These are phyloP conservation scores for Anolis carolinensis DNA, from an alignment of 2,113 vertebrate species.

Conservation along the genomic window DNA sequence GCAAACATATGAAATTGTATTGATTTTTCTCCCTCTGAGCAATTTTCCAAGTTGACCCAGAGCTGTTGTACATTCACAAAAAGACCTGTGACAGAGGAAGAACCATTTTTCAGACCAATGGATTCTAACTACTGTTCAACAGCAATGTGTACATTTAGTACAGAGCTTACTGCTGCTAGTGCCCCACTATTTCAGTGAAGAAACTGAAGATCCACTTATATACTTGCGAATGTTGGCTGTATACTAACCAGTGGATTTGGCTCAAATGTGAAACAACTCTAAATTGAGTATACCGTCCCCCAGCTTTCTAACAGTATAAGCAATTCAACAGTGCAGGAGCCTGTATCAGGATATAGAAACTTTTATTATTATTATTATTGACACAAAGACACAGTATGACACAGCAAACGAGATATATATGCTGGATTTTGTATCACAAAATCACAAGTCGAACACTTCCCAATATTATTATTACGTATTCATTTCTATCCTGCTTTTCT, in stretches of 20 bases:
- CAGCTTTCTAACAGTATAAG: background rate
- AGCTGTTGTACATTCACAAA: conserved; percentile 1
- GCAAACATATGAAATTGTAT: conserved; percentile 24
- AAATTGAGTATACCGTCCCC: background rate
- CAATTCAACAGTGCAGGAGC: background rate
- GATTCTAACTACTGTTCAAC: background rate
- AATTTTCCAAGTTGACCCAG: background rate
- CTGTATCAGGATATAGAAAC: background rate
- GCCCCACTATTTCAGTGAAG: background rate
- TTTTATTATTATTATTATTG: too few species aligned
- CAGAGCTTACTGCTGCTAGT: too few species aligned
- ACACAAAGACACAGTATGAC: too few species aligned
- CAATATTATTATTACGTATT: too few species aligned
- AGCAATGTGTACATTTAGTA: background rate
- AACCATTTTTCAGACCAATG: background rate
- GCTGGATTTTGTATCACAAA: too few species aligned
- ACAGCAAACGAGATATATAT: too few species aligned
- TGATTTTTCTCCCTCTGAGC: conserved; percentile 3
- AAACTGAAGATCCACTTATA: background rate
- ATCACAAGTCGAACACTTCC: too few species aligned
- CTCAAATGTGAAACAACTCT: background rate
- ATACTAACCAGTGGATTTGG: background rate
- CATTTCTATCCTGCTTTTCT: too few species aligned
- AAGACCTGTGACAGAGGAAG: background rate
- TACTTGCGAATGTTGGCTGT: background rate